Percentiles rank a stretch among this genome's conserved stretches.
Conservation (phyloP, 2,113 vertebrate genomes). For the Prolemur simus region DNA sequence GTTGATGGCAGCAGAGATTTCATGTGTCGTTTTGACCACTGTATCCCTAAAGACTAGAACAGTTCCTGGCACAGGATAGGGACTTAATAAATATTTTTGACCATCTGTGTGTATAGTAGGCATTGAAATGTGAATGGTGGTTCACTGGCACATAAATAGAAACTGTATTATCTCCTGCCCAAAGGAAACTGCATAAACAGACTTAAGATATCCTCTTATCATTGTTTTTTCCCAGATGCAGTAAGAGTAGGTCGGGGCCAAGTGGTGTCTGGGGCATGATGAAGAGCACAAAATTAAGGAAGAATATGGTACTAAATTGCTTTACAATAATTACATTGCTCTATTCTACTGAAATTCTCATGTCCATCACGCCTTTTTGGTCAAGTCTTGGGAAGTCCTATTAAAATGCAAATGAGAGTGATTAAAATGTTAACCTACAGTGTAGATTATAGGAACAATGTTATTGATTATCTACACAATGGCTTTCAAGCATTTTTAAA, state of each 20-base stretch:
- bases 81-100: not conserved
- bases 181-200: not conserved
- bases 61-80: not conserved
- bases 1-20: not conserved
- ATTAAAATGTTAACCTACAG: not conserved
- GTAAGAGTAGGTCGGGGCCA: not conserved
- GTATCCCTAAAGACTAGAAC: not conserved
- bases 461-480: not conserved
- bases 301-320: not conserved
- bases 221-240: not conserved
- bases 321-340: not conserved
- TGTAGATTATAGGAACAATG: not conserved
- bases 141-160: not conserved
- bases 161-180: not conserved
- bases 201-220: not conserved
- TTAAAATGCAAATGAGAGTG: not conserved
- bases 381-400: not conserved
- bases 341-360: not conserved
- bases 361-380: not conserved
- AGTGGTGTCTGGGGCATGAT: not conserved
- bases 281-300: conserved; percentile 6
- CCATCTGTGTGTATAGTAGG: not conserved
- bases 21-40: not conserved
- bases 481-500: not conserved
- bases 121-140: not conserved